Base-by-base conservation (phyloP, 2,113 vertebrate species). In the Archilochus colubris region DNA sequence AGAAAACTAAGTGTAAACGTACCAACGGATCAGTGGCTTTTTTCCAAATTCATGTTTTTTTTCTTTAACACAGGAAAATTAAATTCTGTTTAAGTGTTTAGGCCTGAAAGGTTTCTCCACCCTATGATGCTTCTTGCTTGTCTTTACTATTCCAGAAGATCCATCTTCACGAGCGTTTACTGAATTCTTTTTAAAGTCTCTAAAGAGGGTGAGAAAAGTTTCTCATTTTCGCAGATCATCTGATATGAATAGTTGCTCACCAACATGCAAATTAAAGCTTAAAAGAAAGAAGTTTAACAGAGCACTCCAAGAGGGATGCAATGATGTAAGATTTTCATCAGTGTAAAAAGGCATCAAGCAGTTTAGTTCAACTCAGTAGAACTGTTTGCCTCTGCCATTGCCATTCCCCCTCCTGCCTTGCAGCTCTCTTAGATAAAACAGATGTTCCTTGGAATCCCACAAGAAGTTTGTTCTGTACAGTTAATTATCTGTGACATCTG, bases 261-360 rank as follows among this genome's bases (percentile, higher is more conserved):
- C 22, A 75, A 46, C 75, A 66, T 6, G 25, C 43, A 54, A 67
- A 63, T 5, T 61, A 17, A 62, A 67, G 7, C 18, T n/a, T 25
- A 24, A 59, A 67, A 82, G 51, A 84, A 77, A 31, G 31, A 86
- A 50, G 9, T 13, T 17, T 70, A n/a, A 70, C 14, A 14, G 23
- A 33, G 31, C 0, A 0, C 44, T 66, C 40, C n/a, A 77, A 77
- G 28, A 88, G 25, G 22, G 38, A 31, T 0, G 1, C 1, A 10
- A 2, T 9, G 15, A 69, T 6, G 31, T 10, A 81, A 43, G 25
- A 3, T 82, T 88, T 59, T 81, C 36, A 62, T 50, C 48, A 86
- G 16, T 0, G 0, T 43, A 21, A 73, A 8, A 31, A 80, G 38
- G 2, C 61, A 82, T 22, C 1, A 1, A 73, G 40, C 61, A 28